Evolutionary conservation across 2,113 vertebrate species (phyloP), one percentile per base, ranked within the genome.

Genomic region (Morone saxatilis): DNA sequence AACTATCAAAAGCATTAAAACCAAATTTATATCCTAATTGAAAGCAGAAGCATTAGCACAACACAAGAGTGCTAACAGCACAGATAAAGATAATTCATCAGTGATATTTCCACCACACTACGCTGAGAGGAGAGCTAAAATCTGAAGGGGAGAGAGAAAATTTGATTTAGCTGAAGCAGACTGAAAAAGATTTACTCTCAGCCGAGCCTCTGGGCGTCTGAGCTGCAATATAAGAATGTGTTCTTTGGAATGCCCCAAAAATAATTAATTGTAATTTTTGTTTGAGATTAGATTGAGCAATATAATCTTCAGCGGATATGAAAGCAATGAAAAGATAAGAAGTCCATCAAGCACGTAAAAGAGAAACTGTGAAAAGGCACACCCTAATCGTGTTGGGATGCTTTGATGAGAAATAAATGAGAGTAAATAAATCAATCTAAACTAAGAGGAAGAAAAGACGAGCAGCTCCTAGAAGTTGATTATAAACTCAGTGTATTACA

Each of bases 401-500:
- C 84, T 84, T 71, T 80, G 88, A 85, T 84, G 88, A 65, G 67
- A 78, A 86, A 79, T 86, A 92, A 72, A 87, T 56, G 71, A 72
- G 71, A 70, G 78, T 80, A 86, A 84, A 88, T 76, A 79, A 83
- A 89, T 89, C 57, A 81, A 82, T 84, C 38, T 48, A 60, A 86
- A 71, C 20, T 25, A 19, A 16, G 66, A 20, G 48, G 61, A 67
- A 61, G 36, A 59, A 77, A 45, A n/a, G 67, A 77, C 20, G 1
- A 70, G 68, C 69, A 31, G 75, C 61, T 80, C 71, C 71, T 47
- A 20, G 12, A 82, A 75, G 51, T 70, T 86, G 40, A 77, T 71
- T 53, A 65, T 51, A 10, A 83, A 62, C 22, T 56, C 51, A 47
- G 1, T 68, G 31, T 43, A 65, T 50, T 84, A 11, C n/a, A 63